Percentiles rank a stretch among this genome's conserved stretches.
These are phyloP conservation scores for Leptonema lineaticorne DNA, from an alignment of 1,140 invertebrate species.

Conservation along the genomic window DNA sequence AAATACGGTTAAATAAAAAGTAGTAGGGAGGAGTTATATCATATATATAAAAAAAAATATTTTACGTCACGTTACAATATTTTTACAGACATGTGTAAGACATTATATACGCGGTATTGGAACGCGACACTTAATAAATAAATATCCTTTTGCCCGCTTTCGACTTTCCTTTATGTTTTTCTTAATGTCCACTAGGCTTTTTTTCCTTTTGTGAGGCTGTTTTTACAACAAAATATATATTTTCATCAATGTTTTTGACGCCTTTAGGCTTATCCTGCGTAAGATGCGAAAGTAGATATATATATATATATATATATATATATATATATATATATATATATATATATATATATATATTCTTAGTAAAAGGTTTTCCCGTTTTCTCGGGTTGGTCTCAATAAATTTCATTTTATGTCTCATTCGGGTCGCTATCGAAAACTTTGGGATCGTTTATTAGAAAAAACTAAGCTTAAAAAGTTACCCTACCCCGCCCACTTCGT, in stretches of 20 bases:
- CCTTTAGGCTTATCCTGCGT: slow-evolving; percentile 1
- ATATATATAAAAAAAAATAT: too few species aligned
- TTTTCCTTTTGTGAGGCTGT: not conserved
- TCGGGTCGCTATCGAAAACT: slow-evolving; percentile 16
- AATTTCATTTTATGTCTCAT: slow-evolving; percentile 19
- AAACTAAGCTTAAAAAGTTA: not conserved
- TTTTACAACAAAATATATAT: slow-evolving; percentile 5
- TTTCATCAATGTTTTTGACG: slow-evolving; percentile 13
- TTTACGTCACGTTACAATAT: too few species aligned
- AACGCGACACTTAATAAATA: slow-evolving; percentile 5
- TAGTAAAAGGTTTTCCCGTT: slow-evolving; percentile 2
- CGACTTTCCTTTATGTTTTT: slow-evolving; percentile 15
- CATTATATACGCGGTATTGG: too few species aligned
- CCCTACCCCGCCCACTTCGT: not conserved
- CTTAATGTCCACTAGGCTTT: slow-evolving; percentile 5
- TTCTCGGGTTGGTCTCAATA: not conserved
- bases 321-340: not conserved
- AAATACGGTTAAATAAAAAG: too few species aligned
- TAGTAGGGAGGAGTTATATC: too few species aligned
- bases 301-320: not conserved
- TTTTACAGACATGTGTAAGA: too few species aligned
- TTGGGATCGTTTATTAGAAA: slow-evolving; percentile 2
- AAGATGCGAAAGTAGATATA: not conserved
- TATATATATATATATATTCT: not conserved
- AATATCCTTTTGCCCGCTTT: slow-evolving; percentile 1